Evolutionary conservation across 2,888 invertebrate species (phyloP), one percentile per base, ranked within the genome.

Genomic region (Phytoseiulus persimilis): DNA sequence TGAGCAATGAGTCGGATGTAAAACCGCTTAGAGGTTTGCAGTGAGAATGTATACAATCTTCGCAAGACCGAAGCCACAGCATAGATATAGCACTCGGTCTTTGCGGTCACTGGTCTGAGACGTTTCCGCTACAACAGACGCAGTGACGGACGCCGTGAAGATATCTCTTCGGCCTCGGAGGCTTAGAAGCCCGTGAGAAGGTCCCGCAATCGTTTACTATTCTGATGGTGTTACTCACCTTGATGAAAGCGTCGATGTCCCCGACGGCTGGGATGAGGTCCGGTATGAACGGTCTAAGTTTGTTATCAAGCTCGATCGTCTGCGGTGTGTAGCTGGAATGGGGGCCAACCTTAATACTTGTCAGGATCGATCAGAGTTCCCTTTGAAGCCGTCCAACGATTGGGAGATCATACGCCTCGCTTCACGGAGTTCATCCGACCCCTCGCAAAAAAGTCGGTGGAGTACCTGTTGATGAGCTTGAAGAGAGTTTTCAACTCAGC

Each of bases 211-310:
- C 39, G 9, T 39, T 39, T 3, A 6, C 5, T 39, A 39, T 39
- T 39, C 39, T 39, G 9, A 9, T 39, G 65, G 18, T 65, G 28
- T 65, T 65, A 14, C 23, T 65, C 18, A 98, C 96, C 94, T 99
- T 99, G 83, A 99, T 94, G 93, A 99, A 98, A 2, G 98, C 98
- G 93, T 99, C 99, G 91, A 98, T 98, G 93, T 99, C 99, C 0
- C 99, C 99, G 89, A 99, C 98, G 0, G 98, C 97, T 14, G 99
- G 99, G 91, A 99, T 96, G 93, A 95, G 99, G 92, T 99, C 99
- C 0, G 98, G 98, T 90, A 98, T 95, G 92, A 99, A 99, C 0
- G 98, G 98, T 92, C 96, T 95, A 92, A 99, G 94, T 92, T 96
- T 96, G 92, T 96, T 96, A 90, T 97, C 97, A 84, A 98, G 94